Conservation (phyloP, 2,888 invertebrate genomes). For the Myopa tessellatipennis region DNA sequence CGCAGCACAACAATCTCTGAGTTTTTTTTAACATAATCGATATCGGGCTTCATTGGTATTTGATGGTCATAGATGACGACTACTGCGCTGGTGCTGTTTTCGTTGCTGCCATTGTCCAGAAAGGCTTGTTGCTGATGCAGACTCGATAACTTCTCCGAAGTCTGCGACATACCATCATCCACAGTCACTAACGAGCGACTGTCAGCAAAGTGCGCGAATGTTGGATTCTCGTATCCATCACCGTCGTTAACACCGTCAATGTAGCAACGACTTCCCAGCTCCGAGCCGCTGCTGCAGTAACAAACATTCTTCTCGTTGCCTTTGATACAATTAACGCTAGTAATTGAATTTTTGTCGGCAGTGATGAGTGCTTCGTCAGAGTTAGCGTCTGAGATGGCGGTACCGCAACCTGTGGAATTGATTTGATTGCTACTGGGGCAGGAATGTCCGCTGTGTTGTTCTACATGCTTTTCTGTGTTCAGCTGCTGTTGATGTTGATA, state of each 20-base stretch:
- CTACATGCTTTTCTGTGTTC: background rate
- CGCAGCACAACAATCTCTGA: conserved; percentile 67
- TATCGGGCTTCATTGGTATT: conserved; percentile 64
- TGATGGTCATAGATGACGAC: conserved; percentile 67
- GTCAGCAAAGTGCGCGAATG: conserved; percentile 64
- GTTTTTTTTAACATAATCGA: conserved; percentile 66
- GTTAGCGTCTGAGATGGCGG: conserved; percentile 62
- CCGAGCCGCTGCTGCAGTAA: conserved; percentile 64
- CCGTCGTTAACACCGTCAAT: conserved; percentile 59
- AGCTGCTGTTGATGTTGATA: conserved; percentile 45
- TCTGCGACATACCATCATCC: conserved; percentile 49
- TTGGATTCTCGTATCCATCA: conserved; percentile 66
- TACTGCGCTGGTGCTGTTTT: conserved; percentile 58
- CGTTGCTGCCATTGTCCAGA: conserved; percentile 51
- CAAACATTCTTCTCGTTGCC: conserved; percentile 22
- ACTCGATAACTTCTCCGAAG: conserved; percentile 44
- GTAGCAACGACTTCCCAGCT: conserved; percentile 63
- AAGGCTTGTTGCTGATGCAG: conserved; percentile 51
- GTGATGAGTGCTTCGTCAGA: conserved; percentile 57
- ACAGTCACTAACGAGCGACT: conserved; percentile 47
- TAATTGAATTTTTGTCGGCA: conserved; percentile 49
- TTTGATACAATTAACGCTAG: conserved; percentile 43
- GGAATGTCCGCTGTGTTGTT: conserved; percentile 19
- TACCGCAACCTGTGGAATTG: conserved; percentile 64
- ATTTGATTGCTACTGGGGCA: conserved; percentile 62